Conservation (phyloP, 2,888 invertebrate species). For the Caradrina kadenii region DNA sequence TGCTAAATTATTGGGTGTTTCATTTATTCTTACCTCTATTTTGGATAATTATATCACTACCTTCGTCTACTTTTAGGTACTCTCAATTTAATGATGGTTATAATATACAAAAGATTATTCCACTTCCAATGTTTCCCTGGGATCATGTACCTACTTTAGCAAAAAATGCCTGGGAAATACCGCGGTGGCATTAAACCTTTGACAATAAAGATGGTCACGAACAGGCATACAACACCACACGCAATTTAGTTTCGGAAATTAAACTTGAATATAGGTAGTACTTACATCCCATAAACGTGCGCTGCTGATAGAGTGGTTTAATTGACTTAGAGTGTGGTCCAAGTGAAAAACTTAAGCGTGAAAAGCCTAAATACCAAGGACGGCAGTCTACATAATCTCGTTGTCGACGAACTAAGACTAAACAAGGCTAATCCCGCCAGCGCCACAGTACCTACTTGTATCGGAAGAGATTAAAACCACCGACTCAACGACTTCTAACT, state of each 20-base stretch:
- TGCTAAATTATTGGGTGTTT: conserved; percentile 84
- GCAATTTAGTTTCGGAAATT: conserved; percentile 59
- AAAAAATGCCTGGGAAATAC: conserved; percentile 12
- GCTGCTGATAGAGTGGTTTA: conserved; percentile 26
- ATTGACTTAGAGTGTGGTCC: conserved; percentile 30
- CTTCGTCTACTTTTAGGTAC: conserved; percentile 4
- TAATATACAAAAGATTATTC: background rate
- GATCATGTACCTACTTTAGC: conserved; percentile 9
- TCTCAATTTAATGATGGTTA: background rate
- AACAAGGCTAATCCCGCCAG: too few relatives aligned
- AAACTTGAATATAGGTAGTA: conserved; percentile 25
- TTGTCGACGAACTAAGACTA: too few relatives aligned
- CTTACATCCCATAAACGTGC: conserved; percentile 15
- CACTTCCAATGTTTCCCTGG: too few relatives aligned
- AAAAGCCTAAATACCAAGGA: background rate
- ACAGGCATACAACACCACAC: conserved; percentile 27
- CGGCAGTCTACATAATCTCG: too few relatives aligned
- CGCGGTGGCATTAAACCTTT: conserved; percentile 23
- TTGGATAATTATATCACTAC: background rate
- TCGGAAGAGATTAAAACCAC: too few relatives aligned
- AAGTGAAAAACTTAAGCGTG: background rate
- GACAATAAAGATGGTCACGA: conserved; percentile 41
- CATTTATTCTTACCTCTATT: conserved; percentile 50
- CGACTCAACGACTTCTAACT: too few relatives aligned
- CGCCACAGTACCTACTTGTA: too few relatives aligned